A percentile compares a stretch with the other conserved stretches of the same genome.
phyloP scores from a whole-genome alignment of 1,140 invertebrate species.

The Globodera rostochiensis region DNA sequence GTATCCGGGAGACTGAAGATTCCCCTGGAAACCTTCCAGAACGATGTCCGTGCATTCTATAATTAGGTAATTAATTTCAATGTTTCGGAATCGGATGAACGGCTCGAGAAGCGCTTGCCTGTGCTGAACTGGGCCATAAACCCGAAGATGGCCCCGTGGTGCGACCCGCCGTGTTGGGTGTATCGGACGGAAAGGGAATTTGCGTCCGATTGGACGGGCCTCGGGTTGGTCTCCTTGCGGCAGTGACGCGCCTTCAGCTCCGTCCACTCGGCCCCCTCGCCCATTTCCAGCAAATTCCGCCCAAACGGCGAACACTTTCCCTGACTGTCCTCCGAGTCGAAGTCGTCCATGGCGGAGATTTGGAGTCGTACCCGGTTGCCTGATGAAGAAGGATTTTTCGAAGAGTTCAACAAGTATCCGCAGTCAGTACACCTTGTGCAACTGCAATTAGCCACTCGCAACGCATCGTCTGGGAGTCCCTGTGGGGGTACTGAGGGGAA shows the following conservation, averaged over 20 bases:
- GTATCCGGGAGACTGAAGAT: slow-evolving; percentile 59
- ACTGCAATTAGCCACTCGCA: slow-evolving; percentile 62
- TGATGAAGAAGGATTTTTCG: slow-evolving; percentile 15
- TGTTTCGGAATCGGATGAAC: not conserved
- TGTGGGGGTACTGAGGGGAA: slow-evolving; percentile 60
- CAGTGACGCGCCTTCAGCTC: slow-evolving; percentile 52
- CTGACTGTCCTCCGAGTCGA: slow-evolving; percentile 52
- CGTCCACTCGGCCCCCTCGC: slow-evolving; percentile 30
- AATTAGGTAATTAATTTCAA: slow-evolving; percentile 32
- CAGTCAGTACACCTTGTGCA: slow-evolving; percentile 35
- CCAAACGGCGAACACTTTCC: slow-evolving; percentile 57
- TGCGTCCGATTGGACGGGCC: slow-evolving; percentile 43
- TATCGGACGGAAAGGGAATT: slow-evolving; percentile 56
- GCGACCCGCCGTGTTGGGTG: slow-evolving; percentile 57
- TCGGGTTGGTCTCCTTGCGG: slow-evolving; percentile 41
- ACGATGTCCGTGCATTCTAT: slow-evolving; percentile 54
- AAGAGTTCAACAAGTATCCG: not conserved
- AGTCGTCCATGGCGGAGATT: slow-evolving; percentile 51
- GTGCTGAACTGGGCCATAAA: slow-evolving; percentile 60
- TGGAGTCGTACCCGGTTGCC: slow-evolving; percentile 56
- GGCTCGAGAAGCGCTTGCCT: slow-evolving; percentile 23
- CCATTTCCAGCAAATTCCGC: slow-evolving; percentile 56
- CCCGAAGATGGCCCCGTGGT: slow-evolving; percentile 54
- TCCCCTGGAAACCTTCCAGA: slow-evolving; percentile 34
- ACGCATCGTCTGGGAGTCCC: slow-evolving; percentile 52